Conservation (phyloP, 2,113 vertebrate species). For the Todiramphus saurophagus region DNA sequence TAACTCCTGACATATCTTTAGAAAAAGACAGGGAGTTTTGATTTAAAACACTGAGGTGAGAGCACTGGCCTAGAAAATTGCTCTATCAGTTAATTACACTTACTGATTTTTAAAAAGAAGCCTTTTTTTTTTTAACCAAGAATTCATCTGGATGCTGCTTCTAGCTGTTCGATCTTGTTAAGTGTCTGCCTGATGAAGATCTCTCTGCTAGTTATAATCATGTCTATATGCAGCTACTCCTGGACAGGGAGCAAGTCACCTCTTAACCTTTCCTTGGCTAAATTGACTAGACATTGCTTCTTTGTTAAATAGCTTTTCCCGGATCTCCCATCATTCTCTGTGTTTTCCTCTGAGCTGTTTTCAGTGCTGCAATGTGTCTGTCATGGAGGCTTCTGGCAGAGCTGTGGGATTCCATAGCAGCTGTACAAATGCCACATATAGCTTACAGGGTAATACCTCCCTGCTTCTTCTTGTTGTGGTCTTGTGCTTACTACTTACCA, state of each 20-base stretch:
- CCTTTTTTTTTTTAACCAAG: too few species aligned
- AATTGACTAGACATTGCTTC: neutral
- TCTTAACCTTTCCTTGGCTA: neutral
- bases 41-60: neutral
- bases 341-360: neutral
- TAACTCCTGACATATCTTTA: neutral
- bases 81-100: neutral
- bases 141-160: neutral
- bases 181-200: neutral
- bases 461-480: neutral
- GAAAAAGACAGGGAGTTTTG: neutral
- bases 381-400: neutral
- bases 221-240: neutral
- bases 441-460: neutral
- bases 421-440: fast-evolving
- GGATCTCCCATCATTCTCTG: neutral
- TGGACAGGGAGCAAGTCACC: neutral
- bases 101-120: neutral
- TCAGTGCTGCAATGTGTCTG: neutral
- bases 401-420: neutral
- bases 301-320: neutral
- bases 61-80: neutral
- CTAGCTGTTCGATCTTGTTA: neutral
- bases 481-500: neutral
- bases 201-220: neutral